Evolutionary conservation across 35 echinoderm and acorn worm genomes (phyloP).

Genomic region (Apostichopus parvimensis): DNA sequence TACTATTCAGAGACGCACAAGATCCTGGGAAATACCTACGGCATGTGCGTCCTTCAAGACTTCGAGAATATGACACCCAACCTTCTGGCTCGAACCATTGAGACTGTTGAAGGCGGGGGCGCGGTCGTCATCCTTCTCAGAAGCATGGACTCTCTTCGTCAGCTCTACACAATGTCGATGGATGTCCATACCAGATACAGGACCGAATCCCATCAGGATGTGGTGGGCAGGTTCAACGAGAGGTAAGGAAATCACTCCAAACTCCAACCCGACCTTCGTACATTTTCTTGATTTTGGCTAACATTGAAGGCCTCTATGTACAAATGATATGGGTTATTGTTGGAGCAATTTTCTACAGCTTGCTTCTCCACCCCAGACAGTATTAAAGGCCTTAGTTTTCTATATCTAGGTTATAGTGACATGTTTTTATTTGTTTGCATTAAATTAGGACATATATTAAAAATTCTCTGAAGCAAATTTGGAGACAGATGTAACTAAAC

Average conservation of each 20-base stretch:
- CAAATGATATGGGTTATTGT: too few relatives aligned
- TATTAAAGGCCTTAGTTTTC: too few relatives aligned
- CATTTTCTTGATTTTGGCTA: too few relatives aligned
- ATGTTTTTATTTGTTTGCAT: too few relatives aligned
- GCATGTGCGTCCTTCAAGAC: constrained; percentile 98
- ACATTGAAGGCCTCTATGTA: too few relatives aligned
- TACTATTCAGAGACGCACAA: constrained; percentile 97
- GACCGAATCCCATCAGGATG: constrained; percentile 93
- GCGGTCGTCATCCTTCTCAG: constrained; percentile 82
- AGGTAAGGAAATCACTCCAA: constrained; percentile 47
- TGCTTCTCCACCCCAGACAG: too few relatives aligned
- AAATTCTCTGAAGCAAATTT: too few relatives aligned
- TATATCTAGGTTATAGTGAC: too few relatives aligned
- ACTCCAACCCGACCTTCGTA: too few relatives aligned
- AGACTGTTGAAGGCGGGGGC: constrained; percentile 97
- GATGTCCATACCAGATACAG: constrained; percentile 90
- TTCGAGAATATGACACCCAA: constrained; percentile 97
- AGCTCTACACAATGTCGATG: constrained; percentile 95
- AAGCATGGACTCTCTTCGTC: constrained; percentile 78
- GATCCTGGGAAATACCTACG: constrained; percentile 95
- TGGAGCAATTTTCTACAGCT: too few relatives aligned
- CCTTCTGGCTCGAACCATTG: constrained; percentile 79
- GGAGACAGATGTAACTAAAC: too few relatives aligned
- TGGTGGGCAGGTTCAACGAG: constrained; percentile 97
- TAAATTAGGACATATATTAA: too few relatives aligned